Conservation (phyloP, 2,797 vertebrate species). For the Onychomys torridus region DNA sequence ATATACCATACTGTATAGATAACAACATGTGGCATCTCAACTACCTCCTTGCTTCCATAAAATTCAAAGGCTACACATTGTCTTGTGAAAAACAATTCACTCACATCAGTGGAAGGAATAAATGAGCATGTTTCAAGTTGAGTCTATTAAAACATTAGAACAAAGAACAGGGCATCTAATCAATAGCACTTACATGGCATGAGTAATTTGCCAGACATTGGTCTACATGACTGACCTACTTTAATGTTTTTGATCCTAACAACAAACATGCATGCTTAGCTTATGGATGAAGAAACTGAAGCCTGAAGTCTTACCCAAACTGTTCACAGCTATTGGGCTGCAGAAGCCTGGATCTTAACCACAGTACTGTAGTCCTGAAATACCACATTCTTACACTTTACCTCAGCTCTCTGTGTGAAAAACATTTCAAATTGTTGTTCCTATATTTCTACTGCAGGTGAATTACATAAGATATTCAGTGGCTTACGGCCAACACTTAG, state of each 20-base stretch:
- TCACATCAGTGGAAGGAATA: not conserved
- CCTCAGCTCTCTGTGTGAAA: not conserved
- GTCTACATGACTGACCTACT: not conserved
- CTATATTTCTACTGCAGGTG: not conserved
- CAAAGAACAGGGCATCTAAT: not conserved
- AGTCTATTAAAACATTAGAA: conserved; percentile 10
- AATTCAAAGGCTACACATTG: not conserved
- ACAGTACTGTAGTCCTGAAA: not conserved
- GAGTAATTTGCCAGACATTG: not conserved
- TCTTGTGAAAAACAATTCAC: conserved; percentile 9
- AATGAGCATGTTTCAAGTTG: not conserved
- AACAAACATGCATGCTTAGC: conserved; percentile 17
- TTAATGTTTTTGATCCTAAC: conserved; percentile 40
- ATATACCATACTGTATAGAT: not conserved
- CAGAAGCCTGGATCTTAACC: not conserved
- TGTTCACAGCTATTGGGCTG: not conserved
- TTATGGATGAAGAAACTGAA: conserved; percentile 10
- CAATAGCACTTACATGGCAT: not conserved
- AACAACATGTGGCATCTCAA: not conserved
- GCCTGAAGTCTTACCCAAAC: not conserved
- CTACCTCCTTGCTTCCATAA: not conserved
- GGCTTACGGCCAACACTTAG: not conserved
- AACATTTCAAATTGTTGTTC: not conserved
- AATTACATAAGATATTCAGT: not conserved
- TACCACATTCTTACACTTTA: not conserved